Conservation (phyloP, 2,888 invertebrate species). For the Zygaena filipendulae region DNA sequence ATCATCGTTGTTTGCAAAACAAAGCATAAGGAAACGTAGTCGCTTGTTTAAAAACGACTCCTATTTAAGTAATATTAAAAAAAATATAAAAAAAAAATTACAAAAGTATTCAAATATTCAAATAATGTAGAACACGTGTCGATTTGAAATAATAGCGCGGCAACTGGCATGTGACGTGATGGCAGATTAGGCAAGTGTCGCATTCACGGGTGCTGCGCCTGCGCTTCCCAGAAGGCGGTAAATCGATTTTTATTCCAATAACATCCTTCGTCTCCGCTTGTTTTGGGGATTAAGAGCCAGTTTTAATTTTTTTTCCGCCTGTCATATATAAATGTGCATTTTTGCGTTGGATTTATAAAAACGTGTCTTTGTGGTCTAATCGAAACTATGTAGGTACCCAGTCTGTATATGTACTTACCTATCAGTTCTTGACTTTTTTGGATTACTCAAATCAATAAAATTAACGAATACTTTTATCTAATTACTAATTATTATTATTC, state of each 20-base stretch:
- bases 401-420: too few species aligned
- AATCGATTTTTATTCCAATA: slow-evolving; percentile 32
- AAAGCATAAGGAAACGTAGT: too few species aligned
- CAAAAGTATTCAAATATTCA: too few species aligned
- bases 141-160: slow-evolving; percentile 38
- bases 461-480: too few species aligned
- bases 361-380: too few species aligned
- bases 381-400: too few species aligned
- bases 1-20: too few species aligned
- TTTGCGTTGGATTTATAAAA: slow-evolving; percentile 21
- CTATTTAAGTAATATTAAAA: slow-evolving; percentile 17
- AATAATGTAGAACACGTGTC: slow-evolving; percentile 48
- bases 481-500: too few species aligned
- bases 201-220: slow-evolving; percentile 24
- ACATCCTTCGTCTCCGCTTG: slow-evolving; percentile 24
- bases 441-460: too few species aligned
- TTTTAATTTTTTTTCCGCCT: slow-evolving; percentile 23
- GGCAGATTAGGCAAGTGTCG: slow-evolving; percentile 61
- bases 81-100: slow-evolving; percentile 22
- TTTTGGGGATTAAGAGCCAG: slow-evolving; percentile 41
- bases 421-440: too few species aligned
- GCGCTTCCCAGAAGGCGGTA: slow-evolving; percentile 45
- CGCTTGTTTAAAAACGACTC: too few species aligned
- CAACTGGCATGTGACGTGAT: slow-evolving; percentile 42
- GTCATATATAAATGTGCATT: too few species aligned